Evolutionary conservation across 2,797 vertebrate genomes (phyloP).

Genomic region (Uromys caudimaculatus): DNA sequence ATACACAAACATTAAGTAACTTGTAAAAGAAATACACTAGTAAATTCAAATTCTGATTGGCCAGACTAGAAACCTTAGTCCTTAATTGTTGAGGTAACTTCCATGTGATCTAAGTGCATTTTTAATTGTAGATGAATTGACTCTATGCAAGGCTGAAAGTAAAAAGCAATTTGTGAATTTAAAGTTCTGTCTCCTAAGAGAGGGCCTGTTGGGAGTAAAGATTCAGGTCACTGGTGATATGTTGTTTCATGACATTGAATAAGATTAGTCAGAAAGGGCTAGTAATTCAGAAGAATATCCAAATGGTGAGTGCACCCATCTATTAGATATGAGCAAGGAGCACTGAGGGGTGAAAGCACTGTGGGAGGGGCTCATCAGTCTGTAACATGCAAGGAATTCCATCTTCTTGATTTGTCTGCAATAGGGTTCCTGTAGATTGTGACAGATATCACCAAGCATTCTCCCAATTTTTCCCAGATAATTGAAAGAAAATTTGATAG

Average conservation of each 20-base stretch:
- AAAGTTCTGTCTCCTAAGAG: slow-evolving; percentile 42
- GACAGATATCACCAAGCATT: slow-evolving; percentile 25
- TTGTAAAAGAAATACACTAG: slow-evolving; percentile 30
- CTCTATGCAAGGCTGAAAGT: slow-evolving; percentile 53
- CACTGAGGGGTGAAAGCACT: slow-evolving; percentile 33
- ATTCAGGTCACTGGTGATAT: slow-evolving; percentile 3
- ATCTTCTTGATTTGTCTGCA: slow-evolving; percentile 4
- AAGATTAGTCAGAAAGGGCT: slow-evolving; percentile 57
- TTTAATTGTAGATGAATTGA: slow-evolving; percentile 47
- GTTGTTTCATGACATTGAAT: slow-evolving; percentile 57
- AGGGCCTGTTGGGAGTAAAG: background rate
- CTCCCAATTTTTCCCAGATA: slow-evolving; percentile 27
- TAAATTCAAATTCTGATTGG: slow-evolving; percentile 51
- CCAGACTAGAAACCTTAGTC: slow-evolving; percentile 27
- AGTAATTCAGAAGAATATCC: slow-evolving; percentile 64
- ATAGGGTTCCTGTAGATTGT: background rate
- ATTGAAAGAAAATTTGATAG: slow-evolving; percentile 8
- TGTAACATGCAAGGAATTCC: slow-evolving; percentile 46
- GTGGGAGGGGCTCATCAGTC: background rate
- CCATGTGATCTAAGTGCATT: slow-evolving; percentile 21
- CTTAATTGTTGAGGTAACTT: slow-evolving; percentile 48
- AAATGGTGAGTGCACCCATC: slow-evolving; percentile 40
- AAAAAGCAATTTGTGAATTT: slow-evolving; percentile 57
- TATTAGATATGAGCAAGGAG: slow-evolving; percentile 19
- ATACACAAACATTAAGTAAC: slow-evolving; percentile 45